These are phyloP conservation scores for Tenthredo livida DNA, from an alignment of 2,888 invertebrate species.

Conservation along the genomic window DNA sequence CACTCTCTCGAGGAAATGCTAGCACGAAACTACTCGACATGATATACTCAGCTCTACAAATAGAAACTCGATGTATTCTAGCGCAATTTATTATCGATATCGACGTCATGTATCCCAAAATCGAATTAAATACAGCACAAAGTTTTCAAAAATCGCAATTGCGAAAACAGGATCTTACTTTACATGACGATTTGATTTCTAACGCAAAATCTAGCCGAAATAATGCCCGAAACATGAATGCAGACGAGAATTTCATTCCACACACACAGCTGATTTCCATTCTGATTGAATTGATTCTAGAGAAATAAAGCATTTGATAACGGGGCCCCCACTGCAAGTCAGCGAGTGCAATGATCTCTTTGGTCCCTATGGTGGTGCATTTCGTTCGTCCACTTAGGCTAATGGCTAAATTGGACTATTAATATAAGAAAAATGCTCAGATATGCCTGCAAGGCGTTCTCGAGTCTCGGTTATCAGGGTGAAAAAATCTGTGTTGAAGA, in stretches of 20 bases:
- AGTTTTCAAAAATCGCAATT: background rate
- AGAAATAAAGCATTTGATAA: background rate
- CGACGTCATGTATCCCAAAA: no score
- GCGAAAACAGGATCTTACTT: background rate
- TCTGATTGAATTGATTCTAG: background rate
- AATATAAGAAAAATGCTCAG: background rate
- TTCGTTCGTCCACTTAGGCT: constrained; percentile 34
- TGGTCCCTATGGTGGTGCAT: background rate
- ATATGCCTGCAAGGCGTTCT: background rate
- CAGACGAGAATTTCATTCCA: background rate
- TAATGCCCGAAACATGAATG: background rate
- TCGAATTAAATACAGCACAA: background rate
- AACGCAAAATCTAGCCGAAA: background rate
- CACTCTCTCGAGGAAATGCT: constrained; percentile 24
- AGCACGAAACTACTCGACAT: background rate
- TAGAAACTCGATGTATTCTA: background rate
- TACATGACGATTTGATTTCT: background rate
- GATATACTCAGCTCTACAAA: background rate
- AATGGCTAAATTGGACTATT: constrained; percentile 27
- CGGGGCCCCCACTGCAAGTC: background rate
- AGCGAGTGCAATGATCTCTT: constrained; percentile 36
- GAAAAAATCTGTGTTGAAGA: background rate
- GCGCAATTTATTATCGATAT: background rate
- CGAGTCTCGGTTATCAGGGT: background rate
- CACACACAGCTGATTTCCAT: background rate